These are phyloP conservation scores for Rallus crepitans DNA, from an alignment of 2,797 vertebrate genomes.

Conservation along the genomic window DNA sequence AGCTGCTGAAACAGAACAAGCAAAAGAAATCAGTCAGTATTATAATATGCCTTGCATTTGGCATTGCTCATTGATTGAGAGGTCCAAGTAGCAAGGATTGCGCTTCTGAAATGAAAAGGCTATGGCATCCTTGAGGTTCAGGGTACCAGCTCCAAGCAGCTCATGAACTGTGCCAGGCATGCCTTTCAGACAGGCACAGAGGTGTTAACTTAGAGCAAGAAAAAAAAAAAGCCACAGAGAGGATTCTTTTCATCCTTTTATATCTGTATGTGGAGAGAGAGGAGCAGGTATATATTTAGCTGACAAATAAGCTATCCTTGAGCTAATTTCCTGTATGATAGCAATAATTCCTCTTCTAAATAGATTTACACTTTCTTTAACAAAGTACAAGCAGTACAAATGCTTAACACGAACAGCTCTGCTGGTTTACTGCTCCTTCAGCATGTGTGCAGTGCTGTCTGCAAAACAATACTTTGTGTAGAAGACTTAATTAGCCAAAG, in stretches of 20 bases:
- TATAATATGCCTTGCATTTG: not conserved
- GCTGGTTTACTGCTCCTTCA: not conserved
- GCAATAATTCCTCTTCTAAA: not conserved
- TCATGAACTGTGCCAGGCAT: not conserved
- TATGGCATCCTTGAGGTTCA: not conserved
- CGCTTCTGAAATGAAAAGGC: not conserved
- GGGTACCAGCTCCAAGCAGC: not conserved
- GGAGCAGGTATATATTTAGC: not conserved
- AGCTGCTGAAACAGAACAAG: not conserved
- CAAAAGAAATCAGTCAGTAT: not conserved
- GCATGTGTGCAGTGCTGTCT: not conserved
- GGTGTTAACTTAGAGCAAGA: not conserved
- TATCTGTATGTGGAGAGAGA: not conserved
- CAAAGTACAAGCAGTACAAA: not conserved
- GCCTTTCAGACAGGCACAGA: not conserved
- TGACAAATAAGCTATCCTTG: not conserved
- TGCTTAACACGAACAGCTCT: not conserved
- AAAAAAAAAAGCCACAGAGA: not conserved
- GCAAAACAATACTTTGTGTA: not conserved
- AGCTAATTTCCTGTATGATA: not conserved
- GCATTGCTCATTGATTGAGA: not conserved
- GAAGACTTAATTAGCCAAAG: not conserved
- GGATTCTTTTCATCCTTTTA: not conserved
- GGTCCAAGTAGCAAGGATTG: not conserved
- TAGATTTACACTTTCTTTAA: not conserved